Evolutionary conservation across 2,797 vertebrate genomes (phyloP).

Genomic region (Arctocebus calabarensis): DNA sequence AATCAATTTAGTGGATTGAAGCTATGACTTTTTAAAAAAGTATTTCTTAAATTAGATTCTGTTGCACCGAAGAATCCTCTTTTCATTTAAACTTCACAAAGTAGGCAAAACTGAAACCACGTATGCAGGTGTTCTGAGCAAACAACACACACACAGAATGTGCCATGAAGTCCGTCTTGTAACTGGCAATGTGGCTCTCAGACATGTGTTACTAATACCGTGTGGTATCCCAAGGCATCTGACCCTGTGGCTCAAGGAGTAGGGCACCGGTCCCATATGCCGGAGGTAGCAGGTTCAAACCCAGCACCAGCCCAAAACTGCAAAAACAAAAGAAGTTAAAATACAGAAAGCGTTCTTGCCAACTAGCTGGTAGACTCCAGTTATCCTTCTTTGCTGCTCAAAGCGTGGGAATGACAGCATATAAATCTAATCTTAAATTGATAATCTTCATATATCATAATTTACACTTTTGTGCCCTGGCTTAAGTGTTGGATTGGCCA

Average conservation of each 20-base stretch:
- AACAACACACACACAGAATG: background rate
- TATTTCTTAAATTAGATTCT: background rate
- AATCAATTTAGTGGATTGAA: constrained; percentile 41
- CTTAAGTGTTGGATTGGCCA: background rate
- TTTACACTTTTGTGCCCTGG: background rate
- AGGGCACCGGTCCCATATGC: too few relatives aligned
- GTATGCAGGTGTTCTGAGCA: background rate
- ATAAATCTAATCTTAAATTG: background rate
- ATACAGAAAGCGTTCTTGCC: background rate
- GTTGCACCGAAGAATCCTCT: background rate
- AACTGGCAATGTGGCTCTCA: background rate
- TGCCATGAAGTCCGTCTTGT: background rate
- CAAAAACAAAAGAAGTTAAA: too few relatives aligned
- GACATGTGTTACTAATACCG: background rate
- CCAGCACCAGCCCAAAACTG: too few relatives aligned
- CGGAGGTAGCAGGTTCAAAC: too few relatives aligned
- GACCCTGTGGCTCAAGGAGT: background rate
- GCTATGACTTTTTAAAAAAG: background rate
- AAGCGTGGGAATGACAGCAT: background rate
- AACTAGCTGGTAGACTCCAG: background rate
- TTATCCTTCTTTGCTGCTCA: background rate
- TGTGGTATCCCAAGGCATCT: background rate
- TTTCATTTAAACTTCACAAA: background rate
- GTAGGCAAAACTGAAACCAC: background rate
- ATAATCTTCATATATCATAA: background rate